phyloP scores from a whole-genome alignment of 2,113 vertebrate genomes.

The Rhynchomys soricoides region DNA sequence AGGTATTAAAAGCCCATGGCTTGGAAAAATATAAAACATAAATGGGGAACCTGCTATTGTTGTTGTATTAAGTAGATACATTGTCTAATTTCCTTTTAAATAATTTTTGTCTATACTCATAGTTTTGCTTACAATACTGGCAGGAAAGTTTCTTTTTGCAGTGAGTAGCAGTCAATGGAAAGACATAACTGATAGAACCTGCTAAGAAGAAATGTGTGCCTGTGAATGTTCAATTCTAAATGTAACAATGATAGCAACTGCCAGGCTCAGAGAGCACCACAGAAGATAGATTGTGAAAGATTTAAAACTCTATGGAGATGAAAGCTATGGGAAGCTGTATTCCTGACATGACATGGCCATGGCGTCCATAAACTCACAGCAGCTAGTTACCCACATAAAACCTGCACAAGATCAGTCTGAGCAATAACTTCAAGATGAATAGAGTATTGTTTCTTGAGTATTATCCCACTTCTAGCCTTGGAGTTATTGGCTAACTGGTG shows the following conservation, averaged over 20 bases:
- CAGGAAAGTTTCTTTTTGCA: neutral
- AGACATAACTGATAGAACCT: neutral
- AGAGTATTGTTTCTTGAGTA: neutral
- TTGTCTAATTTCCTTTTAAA: neutral
- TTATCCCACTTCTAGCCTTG: too few species aligned
- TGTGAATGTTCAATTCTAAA: neutral
- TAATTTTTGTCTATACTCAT: neutral
- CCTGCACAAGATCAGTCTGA: neutral
- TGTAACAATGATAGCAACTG: neutral
- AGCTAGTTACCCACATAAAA: too few species aligned
- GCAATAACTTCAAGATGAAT: neutral
- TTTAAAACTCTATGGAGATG: too few species aligned
- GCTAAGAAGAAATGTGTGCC: neutral
- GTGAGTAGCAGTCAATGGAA: neutral
- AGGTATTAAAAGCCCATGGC: neutral
- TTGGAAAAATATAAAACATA: neutral
- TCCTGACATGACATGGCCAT: neutral
- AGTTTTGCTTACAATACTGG: neutral
- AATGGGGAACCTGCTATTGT: neutral
- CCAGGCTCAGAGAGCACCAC: neutral
- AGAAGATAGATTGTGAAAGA: too few species aligned
- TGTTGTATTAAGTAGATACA: neutral
- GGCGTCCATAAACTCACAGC: neutral
- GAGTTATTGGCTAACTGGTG: neutral
- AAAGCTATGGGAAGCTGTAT: neutral